Percentiles rank a stretch among this genome's conserved stretches.
phyloP scores from a whole-genome alignment of 1,140 invertebrate species.

The Ostrea edulis region DNA sequence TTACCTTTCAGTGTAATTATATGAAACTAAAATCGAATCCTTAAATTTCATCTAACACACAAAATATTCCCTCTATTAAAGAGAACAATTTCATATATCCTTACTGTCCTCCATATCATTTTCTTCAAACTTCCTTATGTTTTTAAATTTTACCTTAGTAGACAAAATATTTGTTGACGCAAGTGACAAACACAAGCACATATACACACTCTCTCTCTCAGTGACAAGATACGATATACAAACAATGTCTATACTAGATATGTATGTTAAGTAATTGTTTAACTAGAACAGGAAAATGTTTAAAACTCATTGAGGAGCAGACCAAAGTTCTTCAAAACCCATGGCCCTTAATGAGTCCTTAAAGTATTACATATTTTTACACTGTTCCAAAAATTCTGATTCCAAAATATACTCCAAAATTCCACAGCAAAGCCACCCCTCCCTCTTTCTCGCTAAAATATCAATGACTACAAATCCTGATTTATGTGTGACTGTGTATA shows the following conservation, averaged over 20 bases:
- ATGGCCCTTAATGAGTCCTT: too few species aligned
- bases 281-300: background rate
- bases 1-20: conserved; percentile 1
- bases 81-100: background rate
- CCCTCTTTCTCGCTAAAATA: too few species aligned
- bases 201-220: background rate
- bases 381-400: too few species aligned
- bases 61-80: background rate
- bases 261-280: too few species aligned
- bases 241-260: too few species aligned
- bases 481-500: background rate
- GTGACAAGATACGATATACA: background rate
- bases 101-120: background rate
- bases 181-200: background rate
- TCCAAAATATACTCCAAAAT: too few species aligned
- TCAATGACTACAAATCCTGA: background rate
- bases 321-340: too few species aligned
- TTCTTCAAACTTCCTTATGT: conserved; percentile 25
- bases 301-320: background rate
- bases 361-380: too few species aligned
- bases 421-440: too few species aligned
- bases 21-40: background rate
- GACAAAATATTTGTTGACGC: conserved; percentile 15
- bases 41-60: background rate
- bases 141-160: conserved; percentile 6